phyloP scores from a whole-genome alignment of 2,113 vertebrate species.

The human (Homo sapiens) region DNA sequence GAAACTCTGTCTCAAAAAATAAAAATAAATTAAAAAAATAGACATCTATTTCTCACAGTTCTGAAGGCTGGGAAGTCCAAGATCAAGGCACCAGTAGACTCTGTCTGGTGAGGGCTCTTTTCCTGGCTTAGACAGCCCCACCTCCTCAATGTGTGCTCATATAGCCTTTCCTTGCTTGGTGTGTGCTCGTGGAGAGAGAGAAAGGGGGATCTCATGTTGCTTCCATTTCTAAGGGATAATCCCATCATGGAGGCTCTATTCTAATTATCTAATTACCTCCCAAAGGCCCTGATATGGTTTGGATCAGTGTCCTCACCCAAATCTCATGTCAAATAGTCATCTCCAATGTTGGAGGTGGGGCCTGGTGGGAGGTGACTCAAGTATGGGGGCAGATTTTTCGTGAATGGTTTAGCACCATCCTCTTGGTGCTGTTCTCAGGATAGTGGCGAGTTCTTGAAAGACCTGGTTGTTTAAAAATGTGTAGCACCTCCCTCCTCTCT shows the following conservation, averaged over 20 bases:
- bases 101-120: background rate
- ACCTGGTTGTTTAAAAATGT: too few species aligned
- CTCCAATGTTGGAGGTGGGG: too few species aligned
- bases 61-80: background rate
- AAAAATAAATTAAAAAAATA: background rate
- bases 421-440: too few species aligned
- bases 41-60: background rate
- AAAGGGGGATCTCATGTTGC: too few species aligned
- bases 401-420: too few species aligned
- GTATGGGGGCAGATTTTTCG: too few species aligned
- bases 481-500: too few species aligned
- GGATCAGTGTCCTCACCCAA: too few species aligned
- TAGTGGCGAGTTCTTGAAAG: too few species aligned
- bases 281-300: background rate
- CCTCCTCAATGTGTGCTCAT: background rate
- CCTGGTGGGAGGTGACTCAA: too few species aligned
- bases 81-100: background rate
- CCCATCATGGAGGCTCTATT: too few species aligned
- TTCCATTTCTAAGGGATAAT: background rate
- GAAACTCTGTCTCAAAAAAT: background rate
- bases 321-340: too few species aligned
- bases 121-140: background rate
- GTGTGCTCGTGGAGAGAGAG: fast-evolving
- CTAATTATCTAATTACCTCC: background rate
- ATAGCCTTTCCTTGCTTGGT: fast-evolving